Conservation (phyloP, 2,888 invertebrate species). For the Rhodophaea formosa region DNA sequence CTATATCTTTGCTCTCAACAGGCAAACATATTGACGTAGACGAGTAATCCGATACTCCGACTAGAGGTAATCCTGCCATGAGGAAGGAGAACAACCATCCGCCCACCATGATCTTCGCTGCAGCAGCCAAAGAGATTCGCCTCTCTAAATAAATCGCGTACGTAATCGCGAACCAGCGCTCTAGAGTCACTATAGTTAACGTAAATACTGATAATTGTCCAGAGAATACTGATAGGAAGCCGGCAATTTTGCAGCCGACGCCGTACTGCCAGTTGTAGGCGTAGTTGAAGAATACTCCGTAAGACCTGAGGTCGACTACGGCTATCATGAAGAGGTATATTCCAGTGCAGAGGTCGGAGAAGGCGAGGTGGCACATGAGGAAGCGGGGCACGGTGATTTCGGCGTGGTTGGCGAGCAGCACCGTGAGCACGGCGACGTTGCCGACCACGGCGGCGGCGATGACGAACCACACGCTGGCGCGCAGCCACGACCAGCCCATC, state of each 20-base stretch:
- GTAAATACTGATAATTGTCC: conserved; percentile 94
- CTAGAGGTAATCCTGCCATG: conserved; percentile 89
- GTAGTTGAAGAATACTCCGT: conserved; percentile 93
- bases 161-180: conserved; percentile 92
- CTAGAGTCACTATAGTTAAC: conserved; percentile 91
- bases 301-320: conserved; percentile 90
- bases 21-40: conserved; percentile 94
- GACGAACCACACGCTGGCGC: conserved; percentile 93
- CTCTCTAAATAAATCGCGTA: conserved; percentile 91
- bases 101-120: conserved; percentile 87
- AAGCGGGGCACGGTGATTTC: conserved; percentile 71
- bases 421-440: conserved; percentile 90
- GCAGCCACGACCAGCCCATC: conserved; percentile 90
- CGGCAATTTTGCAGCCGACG: conserved; percentile 91
- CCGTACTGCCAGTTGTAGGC: conserved; percentile 94
- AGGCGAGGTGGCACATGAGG: conserved; percentile 87
- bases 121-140: conserved; percentile 86
- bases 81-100: conserved; percentile 90
- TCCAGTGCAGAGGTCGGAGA: conserved; percentile 94
- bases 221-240: conserved; percentile 93
- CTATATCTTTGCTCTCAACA: conserved; percentile 86
- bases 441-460: conserved; percentile 90
- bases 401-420: conserved; percentile 83
- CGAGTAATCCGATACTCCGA: conserved; percentile 93
- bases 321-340: conserved; percentile 91